Base-by-base conservation (phyloP, 2,113 vertebrate genomes). In the Ciconia stormi region DNA sequence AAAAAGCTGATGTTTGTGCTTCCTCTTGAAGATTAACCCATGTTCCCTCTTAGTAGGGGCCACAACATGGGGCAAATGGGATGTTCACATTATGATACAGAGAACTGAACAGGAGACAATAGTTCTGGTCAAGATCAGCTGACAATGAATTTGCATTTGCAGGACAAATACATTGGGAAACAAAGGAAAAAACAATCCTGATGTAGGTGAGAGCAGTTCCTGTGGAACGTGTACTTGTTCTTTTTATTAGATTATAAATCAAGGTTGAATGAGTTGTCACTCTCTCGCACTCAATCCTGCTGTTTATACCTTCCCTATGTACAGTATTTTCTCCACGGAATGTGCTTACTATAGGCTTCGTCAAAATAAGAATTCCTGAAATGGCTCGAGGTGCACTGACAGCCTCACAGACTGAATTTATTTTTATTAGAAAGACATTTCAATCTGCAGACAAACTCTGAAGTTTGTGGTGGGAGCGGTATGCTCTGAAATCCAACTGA, bases 191-290 rank as follows among this genome's bases (percentile, higher is more conserved):
- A 55, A 5, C 29, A 44, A 34, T 38, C 42, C 63, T 21, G 22
- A 32, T 77, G 49, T 13, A 56, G 58, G 70, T 56, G 65, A 66
- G 47, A 78, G 36, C 66, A 34, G 26, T 62, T 85, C n/a, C 27
- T 50, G 29, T 19, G 27, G 47, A 66, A 72, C 8, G 12, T 25
- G 34, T 36, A 16, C 36, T 62, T 66, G 46, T 47, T 66, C 44
- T 49, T 71, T 55, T 44, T 61, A 81, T 61, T 77, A 85, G 65
- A 49, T 66, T 61, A 55, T 66, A 89, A 92, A 89, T 77, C 63
- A 77, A 71, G n/a, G 13, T 19, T 49, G 55, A 69, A 49, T 47
- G 69, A 81, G 19, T 38, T 86, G 56, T 65, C 76, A n/a, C n/a
- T 44, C 18, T 74, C 34, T 42, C 0, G 2, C 32, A 26, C n/a